Evolutionary conservation across 64 coral and sea anemone genomes (phyloP), one percentile per base, ranked within the genome.

Genomic region (Pachyseris speciosa): DNA sequence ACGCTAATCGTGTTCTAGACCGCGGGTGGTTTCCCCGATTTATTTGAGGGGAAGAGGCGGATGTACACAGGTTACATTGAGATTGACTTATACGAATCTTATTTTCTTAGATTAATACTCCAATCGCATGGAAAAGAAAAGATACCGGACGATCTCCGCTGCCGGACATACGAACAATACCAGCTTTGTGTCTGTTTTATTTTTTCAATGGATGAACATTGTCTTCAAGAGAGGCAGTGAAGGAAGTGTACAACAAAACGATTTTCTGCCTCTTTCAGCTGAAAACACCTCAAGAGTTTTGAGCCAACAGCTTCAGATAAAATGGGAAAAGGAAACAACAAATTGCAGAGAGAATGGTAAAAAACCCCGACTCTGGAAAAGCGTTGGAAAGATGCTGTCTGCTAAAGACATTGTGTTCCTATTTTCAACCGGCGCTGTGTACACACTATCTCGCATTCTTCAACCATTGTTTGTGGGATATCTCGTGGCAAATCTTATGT

Each of bases 181-280:
- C 31, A 37, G 67, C 67, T 70, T 70, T 20, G 1, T 70, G 0
- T 96, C 94, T 10, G 39, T 81, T 17, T 32, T 96, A 24, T 52
- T 76, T 1, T 92, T 92, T 41, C 72, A 74, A 75, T 96, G 94
- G 94, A 84, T 96, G 84, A 87, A 73, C 28, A 72, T 36, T 11
- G 59, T 83, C 0, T 86, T 96, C 19, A 76, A 59, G 22, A 75
- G 47, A 20, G 94, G 94, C 15, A 96, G 41, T 80, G 61, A 92
- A 42, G 63, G 90, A 41, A 84, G 76, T 24, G 24, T 96, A 32
- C 74, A 96, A 17, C 80, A 91, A 28, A 30, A 20, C 12, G 94
- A 96, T 39, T 13, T 96, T 11, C 73, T 83, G 26, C 84, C 89
- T 10, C 33, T 90, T 50, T 7, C 50, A 7, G 17, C 31, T 22